These are phyloP conservation scores for Philaethria dido DNA, from an alignment of 2,888 invertebrate genomes.

Conservation along the genomic window DNA sequence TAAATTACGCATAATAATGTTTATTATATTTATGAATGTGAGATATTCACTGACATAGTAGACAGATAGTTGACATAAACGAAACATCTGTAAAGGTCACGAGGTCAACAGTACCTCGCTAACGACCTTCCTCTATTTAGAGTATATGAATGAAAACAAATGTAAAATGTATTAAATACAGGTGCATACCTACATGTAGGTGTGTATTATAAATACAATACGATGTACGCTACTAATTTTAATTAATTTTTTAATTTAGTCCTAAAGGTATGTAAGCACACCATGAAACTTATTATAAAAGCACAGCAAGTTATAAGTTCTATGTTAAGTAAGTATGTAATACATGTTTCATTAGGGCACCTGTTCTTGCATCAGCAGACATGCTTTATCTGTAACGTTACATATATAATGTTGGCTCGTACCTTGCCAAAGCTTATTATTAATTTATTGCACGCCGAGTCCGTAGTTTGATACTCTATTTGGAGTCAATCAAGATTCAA, in stretches of 20 bases:
- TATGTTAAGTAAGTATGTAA: slow-evolving; percentile 32
- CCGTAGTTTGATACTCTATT: slow-evolving; percentile 38
- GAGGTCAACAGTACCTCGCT: slow-evolving; percentile 31
- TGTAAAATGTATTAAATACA: too few relatives aligned
- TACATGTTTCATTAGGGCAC: slow-evolving; percentile 46
- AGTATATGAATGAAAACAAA: slow-evolving; percentile 23
- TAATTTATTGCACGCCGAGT: slow-evolving; percentile 26
- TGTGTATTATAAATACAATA: neutral
- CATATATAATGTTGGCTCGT: slow-evolving; percentile 31
- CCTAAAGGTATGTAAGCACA: neutral
- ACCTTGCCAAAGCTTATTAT: slow-evolving; percentile 35
- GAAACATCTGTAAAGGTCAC: slow-evolving; percentile 39
- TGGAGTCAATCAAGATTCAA: slow-evolving; percentile 34
- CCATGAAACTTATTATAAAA: slow-evolving; percentile 28
- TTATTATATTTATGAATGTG: slow-evolving; percentile 4
- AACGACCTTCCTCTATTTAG: slow-evolving; percentile 33
- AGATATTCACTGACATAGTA: slow-evolving; percentile 22
- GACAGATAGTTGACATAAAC: slow-evolving; percentile 27
- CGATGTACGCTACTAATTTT: too few relatives aligned
- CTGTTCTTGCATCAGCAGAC: slow-evolving; percentile 42
- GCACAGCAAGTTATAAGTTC: slow-evolving; percentile 27
- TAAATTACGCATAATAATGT: neutral
- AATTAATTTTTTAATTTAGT: neutral
- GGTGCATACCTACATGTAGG: neutral
- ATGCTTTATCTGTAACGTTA: slow-evolving; percentile 40